Percentiles rank a stretch among this genome's conserved stretches.
Evolutionary conservation across 2,113 vertebrate species (phyloP).

Genomic region (Clarias macrocephalus): DNA sequence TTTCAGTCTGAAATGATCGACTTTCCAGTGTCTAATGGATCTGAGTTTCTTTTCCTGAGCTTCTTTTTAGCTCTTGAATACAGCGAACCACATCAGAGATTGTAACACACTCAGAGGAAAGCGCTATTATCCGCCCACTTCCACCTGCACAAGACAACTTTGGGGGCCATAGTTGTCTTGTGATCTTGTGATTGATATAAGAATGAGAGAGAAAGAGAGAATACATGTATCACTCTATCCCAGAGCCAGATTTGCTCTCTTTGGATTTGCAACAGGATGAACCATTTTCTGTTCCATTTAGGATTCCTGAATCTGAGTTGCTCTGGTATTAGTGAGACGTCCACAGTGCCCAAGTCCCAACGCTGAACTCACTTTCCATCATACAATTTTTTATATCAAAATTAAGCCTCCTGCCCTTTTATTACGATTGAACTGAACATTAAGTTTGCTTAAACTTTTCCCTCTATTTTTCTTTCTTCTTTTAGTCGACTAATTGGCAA

Average conservation of each 20-base stretch:
- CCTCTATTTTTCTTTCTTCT: neutral
- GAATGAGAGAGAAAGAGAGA: neutral
- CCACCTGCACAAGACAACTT: too few species aligned
- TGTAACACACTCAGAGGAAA: neutral
- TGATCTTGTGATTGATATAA: neutral
- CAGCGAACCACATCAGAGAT: neutral
- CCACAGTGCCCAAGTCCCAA: neutral
- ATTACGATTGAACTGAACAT: neutral
- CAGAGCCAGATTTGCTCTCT: neutral
- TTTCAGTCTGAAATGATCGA: neutral
- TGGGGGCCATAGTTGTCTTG: neutral
- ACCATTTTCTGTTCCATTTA: neutral
- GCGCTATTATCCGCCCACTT: neutral
- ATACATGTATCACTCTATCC: neutral
- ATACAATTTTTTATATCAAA: neutral
- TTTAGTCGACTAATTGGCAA: neutral
- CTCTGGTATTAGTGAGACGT: neutral
- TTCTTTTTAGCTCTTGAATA: neutral
- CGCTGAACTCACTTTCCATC: neutral
- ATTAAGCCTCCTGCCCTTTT: neutral
- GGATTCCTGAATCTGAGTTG: neutral
- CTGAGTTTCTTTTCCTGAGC: neutral
- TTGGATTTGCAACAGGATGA: neutral
- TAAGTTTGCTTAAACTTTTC: neutral
- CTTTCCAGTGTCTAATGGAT: neutral